These are phyloP conservation scores for Drosophila stalkeri DNA, from an alignment of 2,888 invertebrate genomes.

Conservation along the genomic window DNA sequence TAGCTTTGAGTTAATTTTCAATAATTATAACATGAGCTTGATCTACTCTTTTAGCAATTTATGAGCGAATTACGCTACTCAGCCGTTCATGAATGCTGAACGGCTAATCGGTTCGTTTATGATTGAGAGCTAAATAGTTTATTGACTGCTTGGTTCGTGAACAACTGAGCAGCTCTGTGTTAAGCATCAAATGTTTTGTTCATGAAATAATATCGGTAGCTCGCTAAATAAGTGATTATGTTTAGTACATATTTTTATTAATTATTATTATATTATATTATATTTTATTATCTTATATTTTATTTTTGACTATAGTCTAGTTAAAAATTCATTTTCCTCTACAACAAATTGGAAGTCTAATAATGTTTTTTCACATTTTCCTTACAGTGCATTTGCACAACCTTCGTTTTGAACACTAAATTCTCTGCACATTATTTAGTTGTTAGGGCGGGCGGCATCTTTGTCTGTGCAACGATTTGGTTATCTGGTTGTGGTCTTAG, in stretches of 20 bases:
- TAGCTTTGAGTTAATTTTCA: not conserved
- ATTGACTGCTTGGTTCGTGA: not conserved
- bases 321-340: not conserved
- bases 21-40: not conserved
- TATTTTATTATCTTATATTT: not conserved
- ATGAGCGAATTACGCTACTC: not conserved
- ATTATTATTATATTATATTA: not conserved
- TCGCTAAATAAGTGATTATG: not conserved
- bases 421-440: constrained; percentile 79
- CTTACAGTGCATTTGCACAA: not conserved
- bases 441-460: constrained; percentile 63
- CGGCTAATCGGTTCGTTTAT: not conserved
- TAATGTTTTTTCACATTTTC: not conserved
- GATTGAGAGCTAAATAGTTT: not conserved
- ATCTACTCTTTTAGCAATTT: not conserved
- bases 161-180: not conserved
- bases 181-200: not conserved
- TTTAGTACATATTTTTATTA: not conserved
- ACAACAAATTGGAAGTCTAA: too few relatives aligned
- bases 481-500: constrained; percentile 73
- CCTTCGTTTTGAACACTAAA: constrained; percentile 52
- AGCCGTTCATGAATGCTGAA: not conserved
- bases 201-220: not conserved
- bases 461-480: constrained; percentile 64
- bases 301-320: not conserved